These are phyloP conservation scores for Dendrocincla tyrannina DNA, from an alignment of 2,797 vertebrate species.

Conservation along the genomic window DNA sequence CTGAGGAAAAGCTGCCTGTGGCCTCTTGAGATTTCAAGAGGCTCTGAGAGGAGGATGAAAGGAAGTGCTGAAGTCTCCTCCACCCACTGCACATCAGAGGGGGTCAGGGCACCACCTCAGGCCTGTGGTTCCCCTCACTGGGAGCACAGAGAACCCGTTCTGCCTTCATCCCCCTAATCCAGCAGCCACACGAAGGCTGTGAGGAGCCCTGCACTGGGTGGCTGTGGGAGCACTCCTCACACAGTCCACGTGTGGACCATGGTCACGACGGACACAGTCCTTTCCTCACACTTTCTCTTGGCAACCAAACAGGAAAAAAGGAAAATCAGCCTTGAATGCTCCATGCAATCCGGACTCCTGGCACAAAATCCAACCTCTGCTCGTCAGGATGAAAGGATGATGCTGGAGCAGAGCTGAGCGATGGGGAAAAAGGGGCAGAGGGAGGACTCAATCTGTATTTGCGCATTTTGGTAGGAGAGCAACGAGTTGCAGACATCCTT, in stretches of 20 bases:
- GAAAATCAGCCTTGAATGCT: neutral
- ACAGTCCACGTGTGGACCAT: rapidly evolving
- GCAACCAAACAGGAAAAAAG: neutral
- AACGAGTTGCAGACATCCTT: neutral
- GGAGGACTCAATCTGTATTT: neutral
- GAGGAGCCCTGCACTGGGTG: rapidly evolving
- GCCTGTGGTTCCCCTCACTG: rapidly evolving
- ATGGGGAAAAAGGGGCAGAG: neutral
- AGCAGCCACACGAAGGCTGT: rapidly evolving
- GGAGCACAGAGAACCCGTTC: neutral
- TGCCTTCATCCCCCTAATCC: neutral
- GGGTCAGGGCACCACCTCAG: neutral
- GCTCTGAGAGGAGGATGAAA: neutral
- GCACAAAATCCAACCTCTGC: neutral
- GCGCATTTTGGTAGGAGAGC: neutral
- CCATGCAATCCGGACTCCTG: neutral
- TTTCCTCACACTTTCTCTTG: neutral
- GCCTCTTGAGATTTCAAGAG: neutral
- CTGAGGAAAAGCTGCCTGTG: neutral
- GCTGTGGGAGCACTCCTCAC: rapidly evolving
- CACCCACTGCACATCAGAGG: neutral
- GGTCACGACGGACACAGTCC: neutral
- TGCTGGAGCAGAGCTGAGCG: rapidly evolving
- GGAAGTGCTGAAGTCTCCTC: neutral
- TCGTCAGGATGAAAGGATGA: neutral